These are phyloP conservation scores for Eupithecia pulchellata DNA, from an alignment of 2,888 invertebrate genomes.

Conservation along the genomic window DNA sequence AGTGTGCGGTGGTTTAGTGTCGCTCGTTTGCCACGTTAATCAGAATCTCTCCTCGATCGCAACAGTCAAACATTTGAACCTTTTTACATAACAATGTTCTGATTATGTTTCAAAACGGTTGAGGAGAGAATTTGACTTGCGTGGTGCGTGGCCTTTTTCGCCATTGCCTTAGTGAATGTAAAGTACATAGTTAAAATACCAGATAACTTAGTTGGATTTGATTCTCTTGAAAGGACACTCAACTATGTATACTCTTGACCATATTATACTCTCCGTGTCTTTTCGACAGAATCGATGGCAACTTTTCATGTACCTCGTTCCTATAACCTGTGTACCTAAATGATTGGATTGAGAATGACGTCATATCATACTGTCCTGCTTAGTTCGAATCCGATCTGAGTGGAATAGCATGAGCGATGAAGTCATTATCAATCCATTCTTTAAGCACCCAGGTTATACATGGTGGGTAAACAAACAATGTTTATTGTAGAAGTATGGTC, in stretches of 20 bases:
- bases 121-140: conserved; percentile 13
- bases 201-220: conserved; percentile 22
- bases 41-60: conserved; percentile 15
- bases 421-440: neutral
- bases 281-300: conserved; percentile 47
- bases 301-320: conserved; percentile 32
- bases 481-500: conserved; percentile 13
- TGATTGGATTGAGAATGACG: neutral
- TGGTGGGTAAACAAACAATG: conserved; percentile 15
- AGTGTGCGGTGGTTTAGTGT: neutral
- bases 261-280: conserved; percentile 46
- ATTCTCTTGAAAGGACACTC: conserved; percentile 48
- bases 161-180: conserved; percentile 31
- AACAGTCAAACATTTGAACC: conserved; percentile 24
- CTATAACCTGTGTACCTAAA: conserved; percentile 6
- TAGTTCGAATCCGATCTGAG: neutral
- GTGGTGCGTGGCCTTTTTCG: conserved; percentile 23
- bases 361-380: neutral
- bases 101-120: conserved; percentile 14
- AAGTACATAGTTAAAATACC: conserved; percentile 20
- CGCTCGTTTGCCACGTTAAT: conserved; percentile 12
- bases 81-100: conserved; percentile 32
- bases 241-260: conserved; percentile 47
- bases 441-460: neutral
- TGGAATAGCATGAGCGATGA: neutral